Evolutionary conservation across 2,797 vertebrate species (phyloP), one percentile per base, ranked within the genome.

Genomic region (Microctenopoma steveboyesi): DNA sequence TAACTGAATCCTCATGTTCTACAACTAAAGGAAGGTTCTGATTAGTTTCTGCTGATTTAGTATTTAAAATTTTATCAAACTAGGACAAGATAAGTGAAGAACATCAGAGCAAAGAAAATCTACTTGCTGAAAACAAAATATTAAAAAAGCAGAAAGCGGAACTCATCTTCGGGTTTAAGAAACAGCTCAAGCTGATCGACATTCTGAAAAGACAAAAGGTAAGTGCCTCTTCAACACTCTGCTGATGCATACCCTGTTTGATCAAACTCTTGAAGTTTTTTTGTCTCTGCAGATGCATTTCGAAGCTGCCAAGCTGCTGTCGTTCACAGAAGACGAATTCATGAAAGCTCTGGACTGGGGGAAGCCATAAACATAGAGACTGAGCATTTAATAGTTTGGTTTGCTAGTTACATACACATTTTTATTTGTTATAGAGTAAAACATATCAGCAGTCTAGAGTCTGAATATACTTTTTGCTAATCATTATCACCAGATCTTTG

Each of bases 321-420:
- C 96, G n/a, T 98, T 99, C 74, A 97, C 96, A 3, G 97, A 99
- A 90, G 97, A 97, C 0, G 97, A 99, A 85, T 99, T 99, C 81
- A 94, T 96, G 93, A 98, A 96, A 89, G 95, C 95, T 74, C 91
- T 99, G 13, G 96, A 99, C 72, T 99, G 96, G 96, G 95, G 93
- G 69, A 95, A 92, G 70, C 78, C 90, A 0, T 95, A 88, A 82
- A 73, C 8, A 65, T 33, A 1, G 35, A 69, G 12, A 51, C 18
- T 49, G 37, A 56, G 10, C 43, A 9, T 39, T 22, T 52, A 2
- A 16, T 7, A 3, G 40, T 15, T 40, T 14, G 7, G 5, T 53
- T 40, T 12, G 7, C 8, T 18, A 56, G 33, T 35, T 18, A 53
- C 25, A 45, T 2, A 27, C n/a, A 12, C 11, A 51, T 53, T 40